Conservation (phyloP, 92 coral and sea anemone genomes). For the Paramuricea clavata region DNA sequence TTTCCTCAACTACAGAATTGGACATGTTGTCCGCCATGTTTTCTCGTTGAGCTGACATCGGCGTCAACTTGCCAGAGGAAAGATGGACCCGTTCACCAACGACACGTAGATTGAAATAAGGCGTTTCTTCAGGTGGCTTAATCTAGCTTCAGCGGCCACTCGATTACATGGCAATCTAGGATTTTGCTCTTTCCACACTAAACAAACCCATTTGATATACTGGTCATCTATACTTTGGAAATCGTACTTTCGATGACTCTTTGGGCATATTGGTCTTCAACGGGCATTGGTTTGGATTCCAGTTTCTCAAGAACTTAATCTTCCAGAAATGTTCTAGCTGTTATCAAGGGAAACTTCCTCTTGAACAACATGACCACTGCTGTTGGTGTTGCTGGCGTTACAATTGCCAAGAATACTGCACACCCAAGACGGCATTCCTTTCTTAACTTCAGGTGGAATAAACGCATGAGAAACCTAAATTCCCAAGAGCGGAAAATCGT, state of each 20-base stretch:
- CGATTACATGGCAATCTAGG: conserved; percentile 65
- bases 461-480: no score
- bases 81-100: conserved; percentile 71
- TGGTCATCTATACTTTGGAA: conserved; percentile 48
- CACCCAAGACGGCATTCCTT: conserved; percentile 41
- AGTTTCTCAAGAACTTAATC: conserved; percentile 7
- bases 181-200: conserved; percentile 54
- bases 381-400: neutral
- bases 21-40: no score
- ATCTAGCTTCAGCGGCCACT: conserved; percentile 65
- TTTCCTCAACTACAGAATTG: no score
- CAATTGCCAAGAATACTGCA: conserved; percentile 4
- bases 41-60: no score
- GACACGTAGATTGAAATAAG: conserved; percentile 49
- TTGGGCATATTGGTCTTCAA: conserved; percentile 46
- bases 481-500: no score
- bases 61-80: no score
- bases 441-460: conserved; percentile 64
- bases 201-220: conserved; percentile 68
- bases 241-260: conserved; percentile 50
- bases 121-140: conserved; percentile 61
- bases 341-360: conserved; percentile 61
- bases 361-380: conserved; percentile 10
- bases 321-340: conserved; percentile 73
- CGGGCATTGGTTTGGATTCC: conserved; percentile 35